Base-by-base conservation (phyloP, 1,140 invertebrate species). In the Onthophagus taurus region DNA sequence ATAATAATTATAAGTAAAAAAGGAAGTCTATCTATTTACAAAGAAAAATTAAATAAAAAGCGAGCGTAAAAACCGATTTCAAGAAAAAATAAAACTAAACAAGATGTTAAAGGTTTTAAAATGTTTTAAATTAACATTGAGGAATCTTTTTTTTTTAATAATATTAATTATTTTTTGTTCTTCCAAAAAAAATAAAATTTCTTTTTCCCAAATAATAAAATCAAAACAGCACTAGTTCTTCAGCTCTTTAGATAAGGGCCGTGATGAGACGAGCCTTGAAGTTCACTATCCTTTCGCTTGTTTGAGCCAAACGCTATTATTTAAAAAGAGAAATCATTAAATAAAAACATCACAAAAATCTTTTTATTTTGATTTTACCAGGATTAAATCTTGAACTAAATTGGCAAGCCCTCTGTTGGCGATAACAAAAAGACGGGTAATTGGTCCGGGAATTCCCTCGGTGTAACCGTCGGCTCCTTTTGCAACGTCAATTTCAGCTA, bases 241-340 rank as follows among this genome's bases (percentile, higher is more conserved):
- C n/a, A n/a, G n/a, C n/a, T n/a, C n/a, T 42, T 74, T 86, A 88
- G 64, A 89, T 88, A 65, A 88, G 80, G 45, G 84, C 83, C 59
- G 84, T 89, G 66, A 89, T 84, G 50, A 89, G 72, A 74, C 84
- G 78, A 57, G 85, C 85, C 70, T 88, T 89, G 79, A 87, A 89
- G 78, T 88, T 88, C 56, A 89, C 85, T 69, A 89, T 82, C 65
- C 83, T 78, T 66, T 89, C 85, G 63, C 84, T 88, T 53, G 84
- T 87, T 60, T 85, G 83, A 31, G 85, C 85, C 58, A 88, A 72
- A 58, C 85, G 81, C 74, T 83, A 42, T 30, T 6, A 13, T 38
- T 37, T 18, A 39, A 26, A 39, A 26, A 13, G 11, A 23, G 16
- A 33, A 33, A 33, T 8, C 31, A 33, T 8, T 8, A 8, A 14